Percentiles rank a stretch among this genome's conserved stretches.
Conservation (phyloP, 2,797 vertebrate species). For the Catamblyrhynchus diadema region DNA sequence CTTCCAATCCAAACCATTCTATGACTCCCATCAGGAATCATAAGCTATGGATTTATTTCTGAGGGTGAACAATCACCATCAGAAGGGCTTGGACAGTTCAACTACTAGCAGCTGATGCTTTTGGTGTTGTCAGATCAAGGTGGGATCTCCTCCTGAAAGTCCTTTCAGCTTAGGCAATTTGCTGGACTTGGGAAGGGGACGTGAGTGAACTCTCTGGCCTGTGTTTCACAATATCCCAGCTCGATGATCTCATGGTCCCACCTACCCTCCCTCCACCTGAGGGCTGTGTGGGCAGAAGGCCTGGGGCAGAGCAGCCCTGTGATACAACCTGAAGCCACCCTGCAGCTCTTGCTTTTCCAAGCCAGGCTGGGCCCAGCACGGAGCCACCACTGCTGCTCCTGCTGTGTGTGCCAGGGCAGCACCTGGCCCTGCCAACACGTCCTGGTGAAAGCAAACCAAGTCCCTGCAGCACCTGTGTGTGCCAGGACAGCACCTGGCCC, state of each 20-base stretch:
- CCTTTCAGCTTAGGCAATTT: not conserved
- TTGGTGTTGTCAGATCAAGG: not conserved
- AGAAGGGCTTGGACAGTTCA: not conserved
- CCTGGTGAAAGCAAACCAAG: not conserved
- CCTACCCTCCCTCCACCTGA: not conserved
- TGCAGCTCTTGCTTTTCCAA: not conserved
- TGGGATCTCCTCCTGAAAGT: not conserved
- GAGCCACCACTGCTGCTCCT: not conserved
- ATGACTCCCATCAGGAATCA: not conserved
- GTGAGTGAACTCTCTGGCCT: not conserved
- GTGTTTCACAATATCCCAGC: not conserved
- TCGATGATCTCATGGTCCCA: not conserved
- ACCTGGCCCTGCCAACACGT: not conserved
- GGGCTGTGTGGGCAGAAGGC: not conserved
- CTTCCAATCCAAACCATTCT: not conserved
- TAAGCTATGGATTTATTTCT: not conserved
- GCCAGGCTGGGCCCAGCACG: not conserved
- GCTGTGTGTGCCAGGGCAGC: rapidly evolving
- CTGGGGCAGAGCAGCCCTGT: not conserved
- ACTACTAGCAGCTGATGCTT: not conserved
- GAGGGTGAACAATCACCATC: not conserved
- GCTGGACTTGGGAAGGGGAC: not conserved
- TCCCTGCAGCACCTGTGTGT: not conserved
- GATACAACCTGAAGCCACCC: not conserved
- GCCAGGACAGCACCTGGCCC: not conserved